Evolutionary conservation across 2,888 invertebrate genomes (phyloP).

Genomic region (Pristionchus fissidentatus): DNA sequence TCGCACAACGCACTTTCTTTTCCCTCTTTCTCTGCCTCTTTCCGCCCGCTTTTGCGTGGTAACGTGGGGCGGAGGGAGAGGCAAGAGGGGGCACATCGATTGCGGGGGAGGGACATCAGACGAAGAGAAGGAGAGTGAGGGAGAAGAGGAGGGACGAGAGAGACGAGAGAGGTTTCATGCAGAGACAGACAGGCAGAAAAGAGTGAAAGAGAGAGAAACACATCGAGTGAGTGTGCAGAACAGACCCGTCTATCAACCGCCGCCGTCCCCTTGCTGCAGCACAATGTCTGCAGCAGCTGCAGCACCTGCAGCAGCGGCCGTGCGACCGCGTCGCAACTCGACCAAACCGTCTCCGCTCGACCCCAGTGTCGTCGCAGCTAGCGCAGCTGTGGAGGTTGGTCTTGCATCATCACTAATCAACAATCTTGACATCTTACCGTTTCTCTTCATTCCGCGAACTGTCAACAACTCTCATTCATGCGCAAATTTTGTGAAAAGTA

Average conservation of each 20-base stretch:
- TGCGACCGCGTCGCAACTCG: constrained; percentile 14
- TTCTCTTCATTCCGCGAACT: not conserved
- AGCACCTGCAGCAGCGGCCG: not conserved
- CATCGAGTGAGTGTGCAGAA: not conserved
- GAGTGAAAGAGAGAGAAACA: not conserved
- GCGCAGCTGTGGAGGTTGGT: constrained; percentile 19
- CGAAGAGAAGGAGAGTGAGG: not conserved
- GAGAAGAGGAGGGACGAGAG: constrained; percentile 3
- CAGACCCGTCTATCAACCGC: not conserved
- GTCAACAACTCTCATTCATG: too few species aligned
- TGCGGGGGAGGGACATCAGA: constrained; percentile 37
- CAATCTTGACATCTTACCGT: not conserved
- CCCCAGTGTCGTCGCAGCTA: not conserved
- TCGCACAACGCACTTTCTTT: constrained; percentile 16
- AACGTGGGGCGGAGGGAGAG: not conserved
- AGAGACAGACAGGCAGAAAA: not conserved
- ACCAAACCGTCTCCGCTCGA: constrained; percentile 40
- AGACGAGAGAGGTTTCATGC: not conserved
- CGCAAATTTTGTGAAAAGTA: too few species aligned
- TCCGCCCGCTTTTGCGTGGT: constrained; percentile 10
- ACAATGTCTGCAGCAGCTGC: constrained; percentile 17
- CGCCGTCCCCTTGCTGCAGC: not conserved
- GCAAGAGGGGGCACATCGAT: constrained; percentile 16
- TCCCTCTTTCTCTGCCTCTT: not conserved
- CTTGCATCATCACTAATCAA: not conserved